Percentiles rank a stretch among this genome's conserved stretches.
These are phyloP conservation scores for Lamellibrachia columna DNA, from an alignment of 2,888 invertebrate species.

Conservation along the genomic window DNA sequence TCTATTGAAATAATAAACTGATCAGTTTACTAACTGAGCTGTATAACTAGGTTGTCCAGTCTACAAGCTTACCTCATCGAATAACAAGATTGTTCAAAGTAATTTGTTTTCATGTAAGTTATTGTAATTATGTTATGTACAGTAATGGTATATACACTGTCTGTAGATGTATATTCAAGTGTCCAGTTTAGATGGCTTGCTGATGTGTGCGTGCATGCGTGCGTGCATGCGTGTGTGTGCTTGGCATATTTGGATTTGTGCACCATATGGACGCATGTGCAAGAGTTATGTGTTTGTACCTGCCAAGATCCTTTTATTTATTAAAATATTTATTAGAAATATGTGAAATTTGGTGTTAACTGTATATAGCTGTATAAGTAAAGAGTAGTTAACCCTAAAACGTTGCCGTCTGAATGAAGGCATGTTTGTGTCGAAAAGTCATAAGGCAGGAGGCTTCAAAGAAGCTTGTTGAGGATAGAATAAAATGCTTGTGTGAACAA, in stretches of 20 bases:
- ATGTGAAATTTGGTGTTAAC: background rate
- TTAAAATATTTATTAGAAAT: conserved; percentile 9
- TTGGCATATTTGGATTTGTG: background rate
- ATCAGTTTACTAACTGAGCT: background rate
- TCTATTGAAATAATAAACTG: background rate
- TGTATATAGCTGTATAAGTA: background rate
- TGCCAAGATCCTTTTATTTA: background rate
- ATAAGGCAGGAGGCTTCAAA: no score
- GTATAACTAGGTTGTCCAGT: background rate
- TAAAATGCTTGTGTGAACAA: no score
- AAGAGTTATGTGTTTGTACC: background rate
- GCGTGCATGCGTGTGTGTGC: background rate
- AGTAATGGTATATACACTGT: background rate
- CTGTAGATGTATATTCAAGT: no score
- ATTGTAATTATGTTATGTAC: background rate
- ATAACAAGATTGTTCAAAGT: background rate
- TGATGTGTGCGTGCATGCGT: background rate
- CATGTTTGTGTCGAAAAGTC: background rate
- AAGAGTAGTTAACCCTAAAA: background rate
- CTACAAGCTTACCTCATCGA: background rate
- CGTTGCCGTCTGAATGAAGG: background rate
- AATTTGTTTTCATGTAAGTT: background rate
- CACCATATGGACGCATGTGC: background rate
- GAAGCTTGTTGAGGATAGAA: no score
- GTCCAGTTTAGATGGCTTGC: background rate